phyloP scores from a whole-genome alignment of 2,797 vertebrate genomes.

The Acrocephalus scirpaceus region DNA sequence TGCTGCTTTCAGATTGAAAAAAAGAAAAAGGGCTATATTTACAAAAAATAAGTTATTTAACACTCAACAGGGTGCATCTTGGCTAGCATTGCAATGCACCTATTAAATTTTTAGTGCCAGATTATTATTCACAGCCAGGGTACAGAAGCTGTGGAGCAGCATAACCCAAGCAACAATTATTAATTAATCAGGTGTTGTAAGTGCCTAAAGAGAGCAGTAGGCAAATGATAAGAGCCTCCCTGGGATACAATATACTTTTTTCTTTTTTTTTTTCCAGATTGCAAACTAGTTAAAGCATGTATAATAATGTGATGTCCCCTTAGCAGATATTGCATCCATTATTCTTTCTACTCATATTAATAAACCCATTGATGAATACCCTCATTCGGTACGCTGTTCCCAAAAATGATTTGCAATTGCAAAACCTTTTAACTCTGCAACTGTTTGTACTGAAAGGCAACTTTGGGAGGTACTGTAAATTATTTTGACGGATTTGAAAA shows the following conservation, averaged over 20 bases:
- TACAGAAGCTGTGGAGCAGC: constrained; percentile 17
- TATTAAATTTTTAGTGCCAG: constrained; percentile 60
- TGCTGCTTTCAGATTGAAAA: constrained; percentile 34
- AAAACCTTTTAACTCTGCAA: background rate
- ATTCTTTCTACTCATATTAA: constrained; percentile 30
- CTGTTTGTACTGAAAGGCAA: background rate
- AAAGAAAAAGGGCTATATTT: constrained; percentile 33
- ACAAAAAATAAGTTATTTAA: constrained; percentile 68
- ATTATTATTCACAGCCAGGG: constrained; percentile 55
- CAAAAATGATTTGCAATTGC: constrained; percentile 30
- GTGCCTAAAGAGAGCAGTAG: constrained; percentile 39
- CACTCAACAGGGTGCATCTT: constrained; percentile 23
- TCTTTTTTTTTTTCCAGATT: background rate
- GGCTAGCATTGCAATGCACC: background rate
- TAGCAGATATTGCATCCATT: constrained; percentile 31
- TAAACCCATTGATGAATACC: constrained; percentile 24
- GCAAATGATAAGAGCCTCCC: constrained; percentile 23
- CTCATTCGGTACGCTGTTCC: background rate
- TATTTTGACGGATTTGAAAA: constrained; percentile 28
- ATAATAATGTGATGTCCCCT: background rate
- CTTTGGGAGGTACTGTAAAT: constrained; percentile 4
- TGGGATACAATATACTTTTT: background rate
- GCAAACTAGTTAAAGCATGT: constrained; percentile 8
- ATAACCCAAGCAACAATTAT: constrained; percentile 49
- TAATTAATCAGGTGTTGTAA: constrained; percentile 63